These are phyloP conservation scores for Drosophila lacertosa DNA, from an alignment of 1,140 invertebrate genomes.

Conservation along the genomic window DNA sequence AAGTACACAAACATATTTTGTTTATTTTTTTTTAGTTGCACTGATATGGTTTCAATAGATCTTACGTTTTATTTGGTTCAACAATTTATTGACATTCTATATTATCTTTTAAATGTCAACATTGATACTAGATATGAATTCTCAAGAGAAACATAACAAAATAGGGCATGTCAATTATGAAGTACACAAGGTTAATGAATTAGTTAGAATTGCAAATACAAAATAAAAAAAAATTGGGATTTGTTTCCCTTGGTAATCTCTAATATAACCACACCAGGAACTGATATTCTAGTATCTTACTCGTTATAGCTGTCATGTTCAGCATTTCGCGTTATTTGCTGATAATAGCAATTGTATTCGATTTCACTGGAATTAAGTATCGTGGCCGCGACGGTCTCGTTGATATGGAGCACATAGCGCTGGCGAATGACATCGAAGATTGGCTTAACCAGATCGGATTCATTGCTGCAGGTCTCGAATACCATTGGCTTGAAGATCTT, in stretches of 20 bases:
- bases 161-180: no score
- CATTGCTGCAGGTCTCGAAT: constrained; percentile 57
- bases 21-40: neutral
- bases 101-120: no score
- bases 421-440: constrained; percentile 45
- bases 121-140: no score
- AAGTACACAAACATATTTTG: neutral
- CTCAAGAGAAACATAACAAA: no score
- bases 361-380: constrained; percentile 41
- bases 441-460: constrained; percentile 53
- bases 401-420: constrained; percentile 53
- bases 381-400: constrained; percentile 41
- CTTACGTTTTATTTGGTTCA: no score
- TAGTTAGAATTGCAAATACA: no score
- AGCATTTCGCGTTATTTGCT: constrained; percentile 46
- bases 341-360: constrained; percentile 67
- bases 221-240: no score
- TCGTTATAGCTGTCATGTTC: constrained; percentile 48
- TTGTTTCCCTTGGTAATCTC: neutral
- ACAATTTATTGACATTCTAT: no score
- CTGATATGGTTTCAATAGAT: no score
- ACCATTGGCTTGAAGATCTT: constrained; percentile 13
- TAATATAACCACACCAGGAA: neutral
- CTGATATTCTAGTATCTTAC: constrained; percentile 33
- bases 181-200: no score